Base-by-base conservation (phyloP, 2,113 vertebrate species). In the Argyrosomus japonicus region DNA sequence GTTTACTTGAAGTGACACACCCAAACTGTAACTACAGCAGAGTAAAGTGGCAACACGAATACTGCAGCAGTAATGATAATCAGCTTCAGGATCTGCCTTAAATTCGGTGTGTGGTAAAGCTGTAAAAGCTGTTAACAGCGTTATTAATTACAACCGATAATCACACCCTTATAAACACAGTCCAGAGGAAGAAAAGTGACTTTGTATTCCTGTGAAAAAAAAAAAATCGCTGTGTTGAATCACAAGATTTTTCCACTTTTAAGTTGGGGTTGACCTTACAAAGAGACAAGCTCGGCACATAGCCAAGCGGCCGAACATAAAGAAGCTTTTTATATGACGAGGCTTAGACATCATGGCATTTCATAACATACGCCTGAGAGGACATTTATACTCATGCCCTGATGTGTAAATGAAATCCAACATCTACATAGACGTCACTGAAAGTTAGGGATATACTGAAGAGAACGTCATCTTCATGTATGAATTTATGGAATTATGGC, bases 301-400 rank as follows among this genome's bases (percentile, higher is more conserved):
- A 53, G 47, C 19, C 48, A 27, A 68, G 32, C 36, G 2, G 18
- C 32, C 2, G 0, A 21, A 61, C 53, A 85, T 84, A 86, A 82
- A 83, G 77, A 60, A 1, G 40, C 56, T 75, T 75, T 89, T 82
- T 69, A 67, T 87, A 54, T 63, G 25, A 56, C 53, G 29, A 69
- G 18, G 40, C 54, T 53, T 19, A 29, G 3, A 40, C 47, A 64
- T 65, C 32, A 67, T 60, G 51, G 23, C 54, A 17, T 51, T 5
- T n/a, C 40, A 70, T 14, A 60, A 10, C 56, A 23, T 0, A 60
- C 10, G 17, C 45, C 25, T 47, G 23, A 40, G 50, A 40, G 21
- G 32, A 23, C 32, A 72, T 50, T 60, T 68, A 60, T 29, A 65
- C 57, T 18, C 14, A 29, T 4, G 12, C 4, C 13, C 19, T 27